phyloP scores from a whole-genome alignment of 2,797 vertebrate species.

The Pseudochirops cupreus region DNA sequence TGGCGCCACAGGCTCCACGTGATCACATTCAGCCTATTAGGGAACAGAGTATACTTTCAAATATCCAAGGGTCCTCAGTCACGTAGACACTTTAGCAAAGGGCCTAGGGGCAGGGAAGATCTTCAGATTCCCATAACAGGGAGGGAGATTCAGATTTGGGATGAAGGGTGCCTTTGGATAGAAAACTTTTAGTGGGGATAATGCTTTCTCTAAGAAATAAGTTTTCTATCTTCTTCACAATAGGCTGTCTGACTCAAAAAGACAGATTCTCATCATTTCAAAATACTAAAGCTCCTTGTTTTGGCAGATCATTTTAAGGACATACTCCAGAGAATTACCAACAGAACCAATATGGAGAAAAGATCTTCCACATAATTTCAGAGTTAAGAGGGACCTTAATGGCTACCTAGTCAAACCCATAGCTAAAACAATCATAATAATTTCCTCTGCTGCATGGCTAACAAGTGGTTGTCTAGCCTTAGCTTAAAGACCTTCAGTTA shows the following conservation, averaged over 20 bases:
- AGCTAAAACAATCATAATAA: neutral
- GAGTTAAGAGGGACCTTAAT: neutral
- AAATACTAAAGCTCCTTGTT: constrained; percentile 23
- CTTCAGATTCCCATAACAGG: too few relatives aligned
- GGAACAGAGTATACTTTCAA: too few relatives aligned
- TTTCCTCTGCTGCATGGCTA: neutral
- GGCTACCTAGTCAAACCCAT: neutral
- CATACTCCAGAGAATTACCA: neutral
- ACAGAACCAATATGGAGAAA: neutral
- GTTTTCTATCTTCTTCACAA: constrained; percentile 17
- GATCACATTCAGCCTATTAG: too few relatives aligned
- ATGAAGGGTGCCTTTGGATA: neutral
- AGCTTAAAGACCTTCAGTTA: neutral
- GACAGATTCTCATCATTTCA: neutral
- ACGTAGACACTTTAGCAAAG: too few relatives aligned
- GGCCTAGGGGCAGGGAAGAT: too few relatives aligned
- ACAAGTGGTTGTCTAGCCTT: neutral
- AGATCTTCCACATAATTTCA: neutral
- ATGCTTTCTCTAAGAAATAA: constrained; percentile 28
- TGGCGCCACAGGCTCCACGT: too few relatives aligned
- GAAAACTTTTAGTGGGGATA: constrained; percentile 15
- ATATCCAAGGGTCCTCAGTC: too few relatives aligned
- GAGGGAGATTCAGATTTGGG: neutral
- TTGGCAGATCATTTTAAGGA: neutral
- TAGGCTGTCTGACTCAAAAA: constrained; percentile 23